These are phyloP conservation scores for Haemorhous mexicanus DNA, from an alignment of 2,113 vertebrate genomes.

Conservation along the genomic window DNA sequence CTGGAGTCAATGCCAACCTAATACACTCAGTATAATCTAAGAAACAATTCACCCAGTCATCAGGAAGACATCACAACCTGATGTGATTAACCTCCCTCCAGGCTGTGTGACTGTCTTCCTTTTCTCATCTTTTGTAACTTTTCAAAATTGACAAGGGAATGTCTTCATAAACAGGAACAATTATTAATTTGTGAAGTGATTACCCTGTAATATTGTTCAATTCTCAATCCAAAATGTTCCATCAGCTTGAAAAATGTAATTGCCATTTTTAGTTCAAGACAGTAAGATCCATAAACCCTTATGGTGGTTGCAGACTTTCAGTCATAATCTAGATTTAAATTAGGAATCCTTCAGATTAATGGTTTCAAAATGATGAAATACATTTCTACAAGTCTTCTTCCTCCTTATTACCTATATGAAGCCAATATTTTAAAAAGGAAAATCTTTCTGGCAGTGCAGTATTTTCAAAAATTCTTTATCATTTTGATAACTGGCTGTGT, in stretches of 20 bases:
- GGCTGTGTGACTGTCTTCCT: neutral
- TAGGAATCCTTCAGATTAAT: neutral
- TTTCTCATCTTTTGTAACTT: neutral
- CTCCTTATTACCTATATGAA: neutral
- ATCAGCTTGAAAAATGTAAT: neutral
- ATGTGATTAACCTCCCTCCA: neutral
- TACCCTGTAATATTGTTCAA: neutral
- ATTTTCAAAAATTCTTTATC: neutral
- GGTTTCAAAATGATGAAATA: neutral
- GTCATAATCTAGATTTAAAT: neutral
- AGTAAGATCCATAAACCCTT: neutral
- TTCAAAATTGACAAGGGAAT: neutral
- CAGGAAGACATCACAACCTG: neutral
- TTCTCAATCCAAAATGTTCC: neutral
- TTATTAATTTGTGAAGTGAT: neutral
- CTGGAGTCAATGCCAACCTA: neutral
- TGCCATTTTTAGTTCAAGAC: neutral
- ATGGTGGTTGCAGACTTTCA: neutral
- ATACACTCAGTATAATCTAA: neutral
- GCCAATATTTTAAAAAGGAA: neutral
- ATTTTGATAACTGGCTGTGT: neutral
- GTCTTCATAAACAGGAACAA: neutral
- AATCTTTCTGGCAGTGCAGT: neutral
- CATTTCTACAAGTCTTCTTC: neutral
- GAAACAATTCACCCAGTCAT: neutral